phyloP scores from a whole-genome alignment of 2,113 vertebrate species.

The Trogon surrucura region DNA sequence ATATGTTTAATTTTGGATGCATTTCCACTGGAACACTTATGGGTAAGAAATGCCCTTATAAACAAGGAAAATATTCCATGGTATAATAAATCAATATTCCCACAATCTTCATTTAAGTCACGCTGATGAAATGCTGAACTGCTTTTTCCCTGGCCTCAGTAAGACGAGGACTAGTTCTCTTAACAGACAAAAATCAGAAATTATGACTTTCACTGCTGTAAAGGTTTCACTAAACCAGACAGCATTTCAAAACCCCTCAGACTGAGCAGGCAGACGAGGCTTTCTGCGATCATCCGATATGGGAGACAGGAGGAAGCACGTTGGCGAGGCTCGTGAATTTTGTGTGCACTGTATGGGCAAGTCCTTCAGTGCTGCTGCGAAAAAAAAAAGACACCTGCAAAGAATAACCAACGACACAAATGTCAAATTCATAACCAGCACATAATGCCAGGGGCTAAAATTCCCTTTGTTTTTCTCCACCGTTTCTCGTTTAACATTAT shows the following conservation, averaged over 20 bases:
- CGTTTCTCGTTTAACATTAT: background rate
- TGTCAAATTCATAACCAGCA: background rate
- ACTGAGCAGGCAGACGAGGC: background rate
- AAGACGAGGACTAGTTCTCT: background rate
- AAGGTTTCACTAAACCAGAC: background rate
- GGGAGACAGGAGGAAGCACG: background rate
- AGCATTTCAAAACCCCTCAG: background rate
- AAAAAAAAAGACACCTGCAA: background rate
- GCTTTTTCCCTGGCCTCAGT: background rate
- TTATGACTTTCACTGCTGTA: background rate
- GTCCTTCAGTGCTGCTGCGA: background rate
- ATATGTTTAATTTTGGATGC: background rate
- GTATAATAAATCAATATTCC: background rate
- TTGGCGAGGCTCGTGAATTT: background rate
- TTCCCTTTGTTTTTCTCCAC: background rate
- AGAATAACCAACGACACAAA: background rate
- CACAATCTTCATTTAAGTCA: background rate
- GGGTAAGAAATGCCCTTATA: background rate
- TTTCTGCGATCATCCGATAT: background rate
- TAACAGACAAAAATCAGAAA: background rate
- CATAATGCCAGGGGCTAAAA: background rate
- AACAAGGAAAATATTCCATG: background rate
- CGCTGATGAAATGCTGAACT: background rate
- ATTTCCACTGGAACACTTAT: background rate
- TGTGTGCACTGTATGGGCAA: background rate